Evolutionary conservation across 2,888 invertebrate genomes (phyloP).

Genomic region (Synanthedon myopaeformis): DNA sequence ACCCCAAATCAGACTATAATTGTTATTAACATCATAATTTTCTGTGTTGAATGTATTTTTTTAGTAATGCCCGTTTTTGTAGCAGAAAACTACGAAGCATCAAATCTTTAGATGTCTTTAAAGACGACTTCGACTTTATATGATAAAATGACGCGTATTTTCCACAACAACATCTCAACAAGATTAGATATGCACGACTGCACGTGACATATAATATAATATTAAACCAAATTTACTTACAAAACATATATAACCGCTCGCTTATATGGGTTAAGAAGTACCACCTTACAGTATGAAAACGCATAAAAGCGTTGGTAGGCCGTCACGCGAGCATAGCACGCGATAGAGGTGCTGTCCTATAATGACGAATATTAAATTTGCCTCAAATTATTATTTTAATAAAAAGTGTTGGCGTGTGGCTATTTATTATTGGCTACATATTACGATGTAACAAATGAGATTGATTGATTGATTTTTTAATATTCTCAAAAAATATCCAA

Average conservation of each 20-base stretch:
- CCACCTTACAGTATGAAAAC: slow-evolving; percentile 38
- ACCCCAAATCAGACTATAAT: too few species aligned
- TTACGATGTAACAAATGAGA: too few species aligned
- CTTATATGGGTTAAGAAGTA: slow-evolving; percentile 47
- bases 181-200: not conserved
- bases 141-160: too few species aligned
- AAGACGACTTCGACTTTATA: too few species aligned
- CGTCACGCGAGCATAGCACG: slow-evolving; percentile 47
- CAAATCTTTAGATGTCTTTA: too few species aligned
- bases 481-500: too few species aligned
- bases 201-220: not conserved
- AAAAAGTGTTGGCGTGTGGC: not conserved
- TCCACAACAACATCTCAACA: not conserved
- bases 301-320: slow-evolving; percentile 47
- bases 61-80: too few species aligned
- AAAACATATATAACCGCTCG: slow-evolving; percentile 22
- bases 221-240: slow-evolving; percentile 14
- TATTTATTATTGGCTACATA: not conserved
- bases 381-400: too few species aligned
- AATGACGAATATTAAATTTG: slow-evolving; percentile 2
- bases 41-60: too few species aligned
- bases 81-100: too few species aligned
- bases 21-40: too few species aligned
- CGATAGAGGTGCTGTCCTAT: slow-evolving; percentile 23
- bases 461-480: too few species aligned